phyloP scores from a whole-genome alignment of 1,140 invertebrate species.

The Bathynomus jamesi region DNA sequence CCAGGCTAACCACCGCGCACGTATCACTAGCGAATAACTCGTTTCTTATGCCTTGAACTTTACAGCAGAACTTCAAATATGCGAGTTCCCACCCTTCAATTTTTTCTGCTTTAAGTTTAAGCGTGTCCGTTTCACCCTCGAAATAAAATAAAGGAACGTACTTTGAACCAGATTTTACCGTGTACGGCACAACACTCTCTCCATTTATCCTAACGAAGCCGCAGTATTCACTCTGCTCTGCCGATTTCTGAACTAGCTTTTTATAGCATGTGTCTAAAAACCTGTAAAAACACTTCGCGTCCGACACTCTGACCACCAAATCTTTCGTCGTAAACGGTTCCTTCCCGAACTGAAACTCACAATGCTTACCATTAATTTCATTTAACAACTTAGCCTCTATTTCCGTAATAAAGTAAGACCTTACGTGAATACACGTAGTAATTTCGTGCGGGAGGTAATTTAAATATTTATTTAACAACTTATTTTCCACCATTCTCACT shows the following conservation, averaged over 20 bases:
- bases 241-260: constrained; percentile 56
- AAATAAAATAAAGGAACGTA: constrained; percentile 91
- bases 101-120: constrained; percentile 70
- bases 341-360: constrained; percentile 78
- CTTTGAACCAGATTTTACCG: constrained; percentile 64
- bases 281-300: constrained; percentile 82
- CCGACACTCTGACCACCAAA: constrained; percentile 72
- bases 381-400: constrained; percentile 80
- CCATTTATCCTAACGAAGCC: constrained; percentile 91
- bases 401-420: constrained; percentile 87
- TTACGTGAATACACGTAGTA: constrained; percentile 68
- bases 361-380: constrained; percentile 88
- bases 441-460: constrained; percentile 41
- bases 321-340: constrained; percentile 84
- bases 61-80: constrained; percentile 88
- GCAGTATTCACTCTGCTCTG: constrained; percentile 62
- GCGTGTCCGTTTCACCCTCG: constrained; percentile 81
- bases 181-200: constrained; percentile 87
- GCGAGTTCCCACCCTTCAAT: constrained; percentile 83
- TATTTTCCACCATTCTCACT: constrained; percentile 81
- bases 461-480: constrained; percentile 63
- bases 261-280: constrained; percentile 81
- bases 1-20: constrained; percentile 76
- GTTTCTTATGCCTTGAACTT: constrained; percentile 83
- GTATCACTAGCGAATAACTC: constrained; percentile 82